A percentile compares a stretch with the other conserved stretches of the same genome.
Conservation (phyloP, 1,140 invertebrate species). For the Bathynomus jamesi region DNA sequence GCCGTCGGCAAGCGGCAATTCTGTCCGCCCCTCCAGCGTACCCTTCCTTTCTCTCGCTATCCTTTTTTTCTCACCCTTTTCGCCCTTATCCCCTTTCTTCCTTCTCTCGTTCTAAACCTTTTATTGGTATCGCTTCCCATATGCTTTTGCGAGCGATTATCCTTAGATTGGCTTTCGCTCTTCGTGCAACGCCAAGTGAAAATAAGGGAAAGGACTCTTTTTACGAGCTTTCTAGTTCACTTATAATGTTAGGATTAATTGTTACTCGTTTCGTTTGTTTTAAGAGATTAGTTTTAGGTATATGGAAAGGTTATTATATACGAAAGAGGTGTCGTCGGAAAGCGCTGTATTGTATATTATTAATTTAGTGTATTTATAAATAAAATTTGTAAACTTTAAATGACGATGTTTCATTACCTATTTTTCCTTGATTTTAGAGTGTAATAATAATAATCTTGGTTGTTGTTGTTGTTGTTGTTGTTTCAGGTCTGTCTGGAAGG, state of each 20-base stretch:
- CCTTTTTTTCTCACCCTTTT: not conserved
- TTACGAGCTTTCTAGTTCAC: not conserved
- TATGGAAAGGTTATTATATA: not conserved
- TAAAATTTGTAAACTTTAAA: not conserved
- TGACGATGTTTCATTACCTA: no score
- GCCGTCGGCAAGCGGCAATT: not conserved
- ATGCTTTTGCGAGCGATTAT: not conserved
- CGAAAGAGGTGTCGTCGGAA: not conserved
- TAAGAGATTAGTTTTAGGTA: conserved; percentile 4
- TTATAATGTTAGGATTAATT: not conserved
- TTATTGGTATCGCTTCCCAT: not conserved
- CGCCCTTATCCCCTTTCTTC: not conserved
- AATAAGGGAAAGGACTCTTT: not conserved
- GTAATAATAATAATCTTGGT: no score
- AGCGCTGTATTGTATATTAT: conserved; percentile 1
- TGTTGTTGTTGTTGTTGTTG: no score
- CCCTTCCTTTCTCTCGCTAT: not conserved
- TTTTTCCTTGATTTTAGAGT: no score
- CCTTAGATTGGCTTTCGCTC: not conserved
- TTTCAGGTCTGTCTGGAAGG: no score
- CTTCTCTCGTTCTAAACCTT: not conserved
- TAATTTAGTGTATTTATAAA: not conserved
- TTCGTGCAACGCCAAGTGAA: not conserved
- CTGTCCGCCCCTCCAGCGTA: not conserved
- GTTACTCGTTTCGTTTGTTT: not conserved